Evolutionary conservation across 1,140 invertebrate species (phyloP).

Genomic region (Anoplophora glabripennis): DNA sequence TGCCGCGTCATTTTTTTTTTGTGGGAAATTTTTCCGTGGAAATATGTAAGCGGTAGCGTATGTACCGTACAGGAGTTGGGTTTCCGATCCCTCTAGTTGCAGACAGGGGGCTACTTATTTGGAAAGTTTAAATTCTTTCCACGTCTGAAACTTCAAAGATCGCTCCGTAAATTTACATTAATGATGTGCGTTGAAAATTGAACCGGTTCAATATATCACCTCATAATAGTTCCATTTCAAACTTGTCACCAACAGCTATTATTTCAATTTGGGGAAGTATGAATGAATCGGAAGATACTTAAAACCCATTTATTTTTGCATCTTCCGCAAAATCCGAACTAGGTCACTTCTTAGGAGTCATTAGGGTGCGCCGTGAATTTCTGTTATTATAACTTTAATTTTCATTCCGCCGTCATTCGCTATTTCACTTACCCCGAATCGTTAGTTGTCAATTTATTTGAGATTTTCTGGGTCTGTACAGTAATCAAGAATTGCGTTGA

Average conservation of each 20-base stretch:
- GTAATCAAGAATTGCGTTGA: no score
- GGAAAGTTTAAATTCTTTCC: slow-evolving; percentile 30
- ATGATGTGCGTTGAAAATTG: slow-evolving; percentile 33
- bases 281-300: slow-evolving; percentile 23
- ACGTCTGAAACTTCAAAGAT: slow-evolving; percentile 27
- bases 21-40: no score
- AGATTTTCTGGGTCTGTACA: no score
- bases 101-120: slow-evolving; percentile 9
- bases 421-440: no score
- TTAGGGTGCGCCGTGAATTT: not conserved
- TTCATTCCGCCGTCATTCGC: not conserved
- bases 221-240: slow-evolving; percentile 29
- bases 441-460: no score
- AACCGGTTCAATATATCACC: slow-evolving; percentile 29
- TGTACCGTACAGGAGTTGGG: no score
- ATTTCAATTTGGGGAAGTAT: slow-evolving; percentile 28
- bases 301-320: slow-evolving; percentile 19
- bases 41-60: no score
- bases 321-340: slow-evolving; percentile 15
- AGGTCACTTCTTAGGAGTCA: not conserved
- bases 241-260: slow-evolving; percentile 31
- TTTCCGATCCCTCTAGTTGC: no score
- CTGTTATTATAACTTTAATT: slow-evolving; percentile 6
- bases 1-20: no score
- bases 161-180: slow-evolving; percentile 34